Base-by-base conservation (phyloP, 2,797 vertebrate genomes). In the Pseudotriccus pelzelni region DNA sequence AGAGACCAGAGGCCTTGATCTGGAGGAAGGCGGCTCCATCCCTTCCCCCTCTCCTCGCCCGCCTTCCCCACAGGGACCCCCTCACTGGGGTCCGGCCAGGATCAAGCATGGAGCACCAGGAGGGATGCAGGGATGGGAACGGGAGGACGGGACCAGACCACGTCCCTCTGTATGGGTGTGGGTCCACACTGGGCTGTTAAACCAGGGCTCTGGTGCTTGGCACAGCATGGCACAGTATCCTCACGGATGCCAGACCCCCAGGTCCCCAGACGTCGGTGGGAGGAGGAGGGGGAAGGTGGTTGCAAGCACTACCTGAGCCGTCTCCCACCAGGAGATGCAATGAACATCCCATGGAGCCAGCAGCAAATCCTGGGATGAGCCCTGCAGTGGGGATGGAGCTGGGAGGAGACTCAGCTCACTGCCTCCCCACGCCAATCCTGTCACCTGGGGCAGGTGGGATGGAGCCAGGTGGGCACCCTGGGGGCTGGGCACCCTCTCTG, bases 1-100 rank as follows among this genome's bases (percentile, higher is more conserved):
- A 95, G 93, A 94, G 96, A 95, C 73, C 95, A 93, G 94, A 90
- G 93, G 95, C 91, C 95, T 94, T 89, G 78, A 91, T 89, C 94
- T 74, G 91, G 81, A 93, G 93, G 60, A 84, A 92, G 84, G 43
- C 24, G 34, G 92, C 94, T 94, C 81, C 63, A 58, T 94, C 84
- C 63, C 77, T 90, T 60, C 81, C 70, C 44, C 76, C 69, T 20
- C 15, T 6, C 18, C 24, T 59, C 3, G 6, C 62, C 60, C 10
- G 2, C 46, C 50, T 37, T 11, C 34, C 32, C 59, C 46, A 34
- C 60, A 27, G 69, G 60, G 81, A 91, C 52, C 58, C 60, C 17
- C 12, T n/a, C 0, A 1, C 22, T 36, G 49, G 73, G 89, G 18
- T 46, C 59, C 1, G 2, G 53, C 58, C 79, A 75, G 58, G 49